phyloP scores from a whole-genome alignment of 2,888 invertebrate species.

The Caenorhabditis drosophilae region DNA sequence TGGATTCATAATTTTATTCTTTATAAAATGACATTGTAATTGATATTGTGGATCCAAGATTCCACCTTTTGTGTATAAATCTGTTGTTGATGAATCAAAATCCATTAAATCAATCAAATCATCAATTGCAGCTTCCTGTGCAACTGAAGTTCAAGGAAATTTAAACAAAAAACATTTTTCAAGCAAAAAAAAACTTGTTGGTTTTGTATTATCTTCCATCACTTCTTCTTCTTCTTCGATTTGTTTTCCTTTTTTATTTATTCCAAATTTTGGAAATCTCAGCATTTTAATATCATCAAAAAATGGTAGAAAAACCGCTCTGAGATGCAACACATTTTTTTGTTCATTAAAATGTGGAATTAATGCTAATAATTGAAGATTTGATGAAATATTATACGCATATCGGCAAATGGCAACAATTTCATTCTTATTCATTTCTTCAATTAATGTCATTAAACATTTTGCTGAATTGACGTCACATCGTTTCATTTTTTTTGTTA shows the following conservation, averaged over 20 bases:
- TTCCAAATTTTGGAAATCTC: conserved; percentile 32
- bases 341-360: conserved; percentile 31
- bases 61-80: conserved; percentile 13
- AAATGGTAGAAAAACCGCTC: conserved; percentile 39
- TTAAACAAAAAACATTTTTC: conserved; percentile 2
- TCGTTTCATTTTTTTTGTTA: not conserved
- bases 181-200: conserved; percentile 25
- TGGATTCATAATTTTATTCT: conserved; percentile 18
- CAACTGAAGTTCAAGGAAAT: conserved; percentile 11
- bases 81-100: not conserved
- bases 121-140: conserved; percentile 31
- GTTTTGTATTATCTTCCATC: conserved; percentile 12
- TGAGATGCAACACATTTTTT: conserved; percentile 21
- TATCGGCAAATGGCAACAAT: conserved; percentile 46
- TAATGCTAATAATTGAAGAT: conserved; percentile 40
- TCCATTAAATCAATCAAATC: conserved; percentile 34
- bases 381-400: conserved; percentile 30
- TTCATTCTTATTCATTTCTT: conserved; percentile 32
- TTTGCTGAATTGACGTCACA: conserved; percentile 2
- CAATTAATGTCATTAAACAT: conserved; percentile 27
- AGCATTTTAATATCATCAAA: conserved; percentile 39
- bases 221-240: too few relatives aligned
- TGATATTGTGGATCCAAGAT: conserved; percentile 35
- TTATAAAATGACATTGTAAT: conserved; percentile 35
- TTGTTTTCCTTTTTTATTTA: conserved; percentile 3